Conservation (phyloP, 2,113 vertebrate genomes). For the Crotalus tigris region DNA sequence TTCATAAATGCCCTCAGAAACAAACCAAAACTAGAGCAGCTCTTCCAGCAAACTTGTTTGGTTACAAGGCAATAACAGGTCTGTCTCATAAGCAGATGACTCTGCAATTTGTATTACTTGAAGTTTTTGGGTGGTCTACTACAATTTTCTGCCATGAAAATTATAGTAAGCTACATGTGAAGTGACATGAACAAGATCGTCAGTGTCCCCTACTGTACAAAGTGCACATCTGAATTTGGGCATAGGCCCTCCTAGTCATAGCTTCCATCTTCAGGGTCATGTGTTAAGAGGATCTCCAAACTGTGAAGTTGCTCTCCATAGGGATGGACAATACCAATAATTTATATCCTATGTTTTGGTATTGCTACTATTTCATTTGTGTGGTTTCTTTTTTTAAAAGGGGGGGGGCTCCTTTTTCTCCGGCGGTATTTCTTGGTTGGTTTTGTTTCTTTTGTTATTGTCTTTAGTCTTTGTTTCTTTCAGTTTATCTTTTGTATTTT, state of each 20-base stretch:
- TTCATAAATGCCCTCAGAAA: neutral
- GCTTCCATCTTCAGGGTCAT: neutral
- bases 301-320: neutral
- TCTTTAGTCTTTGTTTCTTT: neutral
- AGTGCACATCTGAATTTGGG: neutral
- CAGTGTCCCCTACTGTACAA: neutral
- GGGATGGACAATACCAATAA: neutral
- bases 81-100: neutral
- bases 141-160: neutral
- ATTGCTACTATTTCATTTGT: neutral
- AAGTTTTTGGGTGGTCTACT: neutral
- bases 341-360: neutral
- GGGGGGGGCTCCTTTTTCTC: neutral
- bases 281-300: neutral
- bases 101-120: neutral
- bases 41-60: neutral
- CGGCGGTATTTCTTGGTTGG: neutral
- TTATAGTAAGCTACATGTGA: neutral
- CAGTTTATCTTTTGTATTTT: neutral
- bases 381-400: neutral
- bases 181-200: neutral
- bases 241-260: neutral
- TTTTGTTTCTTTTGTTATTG: neutral
- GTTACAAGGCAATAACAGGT: neutral
- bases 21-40: neutral